Evolutionary conservation across 2,113 vertebrate species (phyloP), one percentile per base, ranked within the genome.

Genomic region (Myrmophylax atrothorax): DNA sequence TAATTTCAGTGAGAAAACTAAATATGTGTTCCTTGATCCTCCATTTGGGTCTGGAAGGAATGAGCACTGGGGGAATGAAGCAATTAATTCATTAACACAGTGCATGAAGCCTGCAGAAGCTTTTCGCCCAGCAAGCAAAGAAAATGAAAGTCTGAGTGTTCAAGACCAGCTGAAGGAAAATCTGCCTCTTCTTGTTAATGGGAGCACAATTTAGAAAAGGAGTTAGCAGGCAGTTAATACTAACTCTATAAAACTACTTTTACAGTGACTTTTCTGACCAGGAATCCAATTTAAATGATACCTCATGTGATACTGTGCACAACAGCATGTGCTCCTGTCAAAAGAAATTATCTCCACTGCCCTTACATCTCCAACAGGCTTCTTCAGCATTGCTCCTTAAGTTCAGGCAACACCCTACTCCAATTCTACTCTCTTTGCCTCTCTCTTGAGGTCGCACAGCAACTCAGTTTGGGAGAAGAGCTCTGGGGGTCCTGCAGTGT

Each of bases 211-310:
- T 77, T 83, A 55, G 1, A 22, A 85, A 94, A 85, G 26, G 20
- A 29, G 20, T 55, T 4, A 9, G 31, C 62, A 94, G 67, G 35
- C 86, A 87, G 52, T 84, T 92, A 93, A 84, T 72, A 50, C 47
- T 76, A 75, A 75, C 69, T 76, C 72, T 58, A 73, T 58, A 84
- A 87, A 89, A 78, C 46, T 26, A 67, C 79, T 90, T 97, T 87
- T 85, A 83, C 70, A 85, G 82, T 80, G 46, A 85, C 59, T 93
- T 90, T 88, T 93, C 82, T 80, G 74, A 47, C 19, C 68, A 88
- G 52, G 29, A 88, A 90, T 68, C 14, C 72, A 93, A 94, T 90
- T 86, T 86, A 80, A 88, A 78, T 83, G 18, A 59, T 80, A 88
- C 33, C 47, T 93, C 3, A 0, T 4, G 1, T 60, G 64, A 72